Evolutionary conservation across 2,797 vertebrate species (phyloP), one percentile per base, ranked within the genome.

Genomic region (Podarcis siculus): DNA sequence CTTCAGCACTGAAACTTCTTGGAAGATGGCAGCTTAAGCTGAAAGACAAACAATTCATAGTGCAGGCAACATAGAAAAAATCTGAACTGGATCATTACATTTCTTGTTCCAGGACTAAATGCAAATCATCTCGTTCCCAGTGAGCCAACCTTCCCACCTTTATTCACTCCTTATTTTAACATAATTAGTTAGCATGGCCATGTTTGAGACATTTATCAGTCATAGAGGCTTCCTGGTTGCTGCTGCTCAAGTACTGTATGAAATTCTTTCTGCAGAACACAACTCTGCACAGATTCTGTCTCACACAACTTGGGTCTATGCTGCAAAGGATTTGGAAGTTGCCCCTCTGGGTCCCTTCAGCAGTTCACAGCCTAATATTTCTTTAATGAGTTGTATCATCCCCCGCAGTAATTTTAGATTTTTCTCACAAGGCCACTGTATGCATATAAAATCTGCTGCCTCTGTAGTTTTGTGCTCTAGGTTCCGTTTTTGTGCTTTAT

Each of bases 1-100:
- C 42, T 58, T 49, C 0, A 0, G 0, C 25, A 35, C 35, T 1
- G 61, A 37, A 85, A 42, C 23, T 27, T 30, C 30, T 69, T 67
- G 83, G 77, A 32, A 25, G 37, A 27, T 27, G 30, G 32, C 19
- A 13, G 42, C 25, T 67, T 49, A 71, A 15, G 37, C 1, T 79
- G 49, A 21, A 69, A 39, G 10, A 61, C 21, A 61, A 61, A 19
- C 58, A 61, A 21, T 35, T 80, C 32, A 39, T 69, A 64, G 12
- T 66, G 67, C 49, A 49, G 23, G 12, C n/a, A 82, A 49, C 71
- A 76, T 23, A 1, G 49, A 13, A 45, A 64, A 55, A 64, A 64
- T 55, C 45, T 39, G 25, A 30, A 58, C 35, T 23, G 3, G 58
- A 23, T 45, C 42, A 58, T 30, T 79, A 71, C 9, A 42, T 23